These are phyloP conservation scores for Neotoxoptera formosana DNA, from an alignment of 1,140 invertebrate species.

Conservation along the genomic window DNA sequence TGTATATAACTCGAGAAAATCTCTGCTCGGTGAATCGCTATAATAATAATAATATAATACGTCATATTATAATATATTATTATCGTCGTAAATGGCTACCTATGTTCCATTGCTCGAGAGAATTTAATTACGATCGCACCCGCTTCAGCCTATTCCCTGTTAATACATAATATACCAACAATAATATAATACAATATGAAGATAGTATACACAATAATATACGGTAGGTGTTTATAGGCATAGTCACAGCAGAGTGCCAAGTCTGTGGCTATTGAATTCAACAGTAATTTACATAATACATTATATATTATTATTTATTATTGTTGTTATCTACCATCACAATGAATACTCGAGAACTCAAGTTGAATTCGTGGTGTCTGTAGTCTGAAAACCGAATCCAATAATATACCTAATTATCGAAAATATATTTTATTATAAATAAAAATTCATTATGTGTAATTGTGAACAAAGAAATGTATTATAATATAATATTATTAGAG, in stretches of 20 bases:
- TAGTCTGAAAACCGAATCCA: not conserved
- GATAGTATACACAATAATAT: not conserved
- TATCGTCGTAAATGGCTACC: not conserved
- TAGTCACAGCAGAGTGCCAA: not conserved
- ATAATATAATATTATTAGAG: too few relatives aligned
- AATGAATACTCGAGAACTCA: not conserved
- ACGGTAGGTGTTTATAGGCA: not conserved
- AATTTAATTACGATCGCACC: not conserved
- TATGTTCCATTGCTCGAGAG: not conserved
- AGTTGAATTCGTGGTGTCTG: not conserved
- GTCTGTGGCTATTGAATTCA: not conserved
- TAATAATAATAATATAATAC: not conserved
- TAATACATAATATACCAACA: not conserved
- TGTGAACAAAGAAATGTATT: too few relatives aligned
- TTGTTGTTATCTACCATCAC: not conserved
- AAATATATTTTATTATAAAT: too few relatives aligned
- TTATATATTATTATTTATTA: not conserved
- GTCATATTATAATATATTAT: slow-evolving; percentile 6
- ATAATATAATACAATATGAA: not conserved
- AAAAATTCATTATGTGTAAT: too few relatives aligned
- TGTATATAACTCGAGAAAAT: not conserved
- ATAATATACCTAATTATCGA: not conserved
- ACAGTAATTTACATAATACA: not conserved
- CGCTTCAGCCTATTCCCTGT: not conserved
- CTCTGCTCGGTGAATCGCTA: not conserved